Evolutionary conservation across 2,113 vertebrate genomes (phyloP).

Genomic region (Miniopterus natalensis): DNA sequence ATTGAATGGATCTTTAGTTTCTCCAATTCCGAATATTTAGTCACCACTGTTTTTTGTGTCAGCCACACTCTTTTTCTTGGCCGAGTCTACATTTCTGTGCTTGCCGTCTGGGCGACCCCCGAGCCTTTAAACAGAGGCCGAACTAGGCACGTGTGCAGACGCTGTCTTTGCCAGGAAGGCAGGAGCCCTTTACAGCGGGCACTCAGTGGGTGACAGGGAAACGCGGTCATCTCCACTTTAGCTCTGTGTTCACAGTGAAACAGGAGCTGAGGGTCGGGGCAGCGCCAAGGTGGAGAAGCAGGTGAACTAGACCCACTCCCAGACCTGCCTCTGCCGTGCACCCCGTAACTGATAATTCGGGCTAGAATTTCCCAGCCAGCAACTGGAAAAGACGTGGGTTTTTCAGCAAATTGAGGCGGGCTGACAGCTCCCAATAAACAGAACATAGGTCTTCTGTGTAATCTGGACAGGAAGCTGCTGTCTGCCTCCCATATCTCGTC

Average conservation of each 20-base stretch:
- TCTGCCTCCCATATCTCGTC: neutral
- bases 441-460: conserved; percentile 17
- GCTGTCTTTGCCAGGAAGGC: neutral
- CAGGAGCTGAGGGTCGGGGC: neutral
- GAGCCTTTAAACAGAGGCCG: conserved; percentile 63
- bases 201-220: conserved; percentile 53
- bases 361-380: conserved; percentile 68
- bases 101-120: conserved; percentile 42
- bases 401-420: conserved; percentile 37
- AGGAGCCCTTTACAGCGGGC: conserved; percentile 64
- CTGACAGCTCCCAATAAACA: conserved; percentile 68
- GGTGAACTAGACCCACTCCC: conserved; percentile 44
- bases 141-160: neutral
- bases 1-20: neutral
- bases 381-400: conserved; percentile 41
- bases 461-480: conserved; percentile 14
- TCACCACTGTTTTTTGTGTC: neutral
- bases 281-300: conserved; percentile 29
- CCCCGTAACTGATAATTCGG: conserved; percentile 71
- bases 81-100: neutral
- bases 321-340: neutral
- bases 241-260: neutral
- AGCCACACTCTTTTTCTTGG: conserved; percentile 65
- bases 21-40: neutral
- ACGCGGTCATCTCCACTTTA: neutral